Evolutionary conservation across 2,797 vertebrate genomes (phyloP).

Genomic region (Poeciliopsis turneri): DNA sequence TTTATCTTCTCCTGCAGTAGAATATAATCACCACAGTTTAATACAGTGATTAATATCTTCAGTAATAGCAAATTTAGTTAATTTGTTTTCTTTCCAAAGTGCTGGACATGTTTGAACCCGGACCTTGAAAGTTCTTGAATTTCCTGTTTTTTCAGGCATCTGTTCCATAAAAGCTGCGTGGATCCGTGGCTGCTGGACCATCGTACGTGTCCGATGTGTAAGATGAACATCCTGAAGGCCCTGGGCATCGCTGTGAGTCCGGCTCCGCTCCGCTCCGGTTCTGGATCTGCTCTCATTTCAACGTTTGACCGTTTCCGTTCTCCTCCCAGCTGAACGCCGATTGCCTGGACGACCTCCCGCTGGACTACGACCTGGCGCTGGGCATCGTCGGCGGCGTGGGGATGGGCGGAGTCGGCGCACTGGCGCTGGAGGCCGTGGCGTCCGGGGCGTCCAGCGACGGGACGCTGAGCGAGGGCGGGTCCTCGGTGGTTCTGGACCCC

Average conservation of each 20-base stretch:
- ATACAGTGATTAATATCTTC: too few relatives aligned
- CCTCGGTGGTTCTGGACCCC: constrained; percentile 86
- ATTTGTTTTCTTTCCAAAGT: too few relatives aligned
- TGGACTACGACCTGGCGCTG: constrained; percentile 89
- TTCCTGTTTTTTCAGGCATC: constrained; percentile 48
- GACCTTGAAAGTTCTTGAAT: too few relatives aligned
- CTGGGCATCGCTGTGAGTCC: constrained; percentile 94
- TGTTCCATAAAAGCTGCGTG: constrained; percentile 96
- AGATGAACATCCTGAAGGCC: constrained; percentile 99
- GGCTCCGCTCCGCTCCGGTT: neutral
- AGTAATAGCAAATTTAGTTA: too few relatives aligned
- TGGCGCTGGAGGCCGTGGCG: constrained; percentile 74
- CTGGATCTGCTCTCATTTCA: neutral
- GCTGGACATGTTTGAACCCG: too few relatives aligned
- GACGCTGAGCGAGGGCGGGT: constrained; percentile 84
- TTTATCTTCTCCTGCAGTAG: too few relatives aligned
- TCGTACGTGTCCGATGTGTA: constrained; percentile 98
- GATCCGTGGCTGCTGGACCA: constrained; percentile 98
- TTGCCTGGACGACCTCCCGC: constrained; percentile 91
- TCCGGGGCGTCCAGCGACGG: constrained; percentile 83
- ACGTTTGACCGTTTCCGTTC: neutral
- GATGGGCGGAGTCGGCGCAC: constrained; percentile 43
- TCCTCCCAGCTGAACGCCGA: constrained; percentile 88
- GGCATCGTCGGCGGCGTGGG: constrained; percentile 80
- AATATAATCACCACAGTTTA: too few relatives aligned